A percentile compares a stretch with the other conserved stretches of the same genome.
Evolutionary conservation across 64 coral and sea anemone species (phyloP).

Genomic region (Pocillopora verrucosa): DNA sequence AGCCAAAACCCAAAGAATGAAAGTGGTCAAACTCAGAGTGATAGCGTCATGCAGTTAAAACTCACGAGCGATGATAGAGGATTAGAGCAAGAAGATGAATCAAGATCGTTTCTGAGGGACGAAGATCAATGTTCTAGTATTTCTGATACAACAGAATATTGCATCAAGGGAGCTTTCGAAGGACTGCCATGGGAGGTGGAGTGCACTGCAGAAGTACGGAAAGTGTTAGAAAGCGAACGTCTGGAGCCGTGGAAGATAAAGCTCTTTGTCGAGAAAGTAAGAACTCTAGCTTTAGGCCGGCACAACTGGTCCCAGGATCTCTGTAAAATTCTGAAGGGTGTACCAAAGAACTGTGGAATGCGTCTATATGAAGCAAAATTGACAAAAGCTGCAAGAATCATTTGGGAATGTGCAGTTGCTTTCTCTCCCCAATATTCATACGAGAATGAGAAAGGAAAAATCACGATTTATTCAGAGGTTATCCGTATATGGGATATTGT

Average conservation of each 20-base stretch:
- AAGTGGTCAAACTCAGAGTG: background rate
- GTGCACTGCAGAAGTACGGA: slow-evolving; percentile 46
- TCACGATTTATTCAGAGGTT: slow-evolving; percentile 77
- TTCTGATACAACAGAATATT: background rate
- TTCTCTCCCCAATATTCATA: slow-evolving; percentile 50
- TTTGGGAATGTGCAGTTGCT: slow-evolving; percentile 62
- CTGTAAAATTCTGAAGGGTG: slow-evolving; percentile 48
- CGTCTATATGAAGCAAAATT: slow-evolving; percentile 47
- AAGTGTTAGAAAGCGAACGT: slow-evolving; percentile 15
- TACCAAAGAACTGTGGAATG: slow-evolving; percentile 24
- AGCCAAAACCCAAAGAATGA: background rate
- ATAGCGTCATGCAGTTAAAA: background rate
- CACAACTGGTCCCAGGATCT: slow-evolving; percentile 40
- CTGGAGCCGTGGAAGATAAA: background rate
- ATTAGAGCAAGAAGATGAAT: background rate
- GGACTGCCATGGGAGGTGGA: slow-evolving; percentile 66
- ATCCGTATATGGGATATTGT: slow-evolving; percentile 93
- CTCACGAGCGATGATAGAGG: background rate
- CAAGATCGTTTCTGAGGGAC: background rate
- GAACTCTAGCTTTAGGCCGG: slow-evolving; percentile 51
- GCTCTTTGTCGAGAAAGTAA: slow-evolving; percentile 33
- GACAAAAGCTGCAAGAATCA: slow-evolving; percentile 35
- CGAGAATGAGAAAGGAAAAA: background rate
- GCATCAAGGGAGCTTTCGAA: slow-evolving; percentile 28
- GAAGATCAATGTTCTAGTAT: background rate